Base-by-base conservation (phyloP, 2,113 vertebrate genomes). In the Microcebus jonahi region DNA sequence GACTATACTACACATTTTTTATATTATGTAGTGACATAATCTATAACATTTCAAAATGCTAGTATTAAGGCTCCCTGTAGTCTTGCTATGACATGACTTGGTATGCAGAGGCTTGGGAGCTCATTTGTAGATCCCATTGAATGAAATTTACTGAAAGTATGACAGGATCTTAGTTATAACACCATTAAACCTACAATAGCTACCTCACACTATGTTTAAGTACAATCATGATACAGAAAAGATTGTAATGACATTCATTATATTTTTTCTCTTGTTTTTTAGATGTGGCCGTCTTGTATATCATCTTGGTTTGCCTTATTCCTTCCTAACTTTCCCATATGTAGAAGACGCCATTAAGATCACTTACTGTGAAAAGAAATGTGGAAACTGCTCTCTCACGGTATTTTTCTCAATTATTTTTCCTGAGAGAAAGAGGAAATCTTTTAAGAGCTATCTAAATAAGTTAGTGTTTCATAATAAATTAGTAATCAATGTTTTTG, bases 211-310 rank as follows among this genome's bases (percentile, higher is more conserved):
- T 5, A 1, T 15, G 4, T 50, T 67, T 31, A 39, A 68, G 13
- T 29, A 70, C 9, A 9, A 55, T 77, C 11, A 36, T 10, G 15
- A 9, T 17, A 65, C 17, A 86, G 67, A 80, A 79, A 79, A 79
- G 65, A 71, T 0, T 81, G 8, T 57, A 63, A 89, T 75, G 59
- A 94, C 36, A 15, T 29, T 36, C 36, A 15, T 29, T 36, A 8
- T 29, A 4, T 81, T 67, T 93, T 13, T 68, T 29, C 45, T n/a
- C 95, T 42, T n/a, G 95, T 89, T 92, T 57, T 76, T 77, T 96
- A 99, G 99, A 96, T 99, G 99, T 14, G 99, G 99, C 20, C 99
- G 98, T 96, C 99, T 99, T 7, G 99, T 99, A 4, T 98, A 98
- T 75, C 99, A 99, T 63, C 98, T 99, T 94, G 98, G 98, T 39